Conservation (phyloP, 2,113 vertebrate genomes). For the Etheostoma spectabile region DNA sequence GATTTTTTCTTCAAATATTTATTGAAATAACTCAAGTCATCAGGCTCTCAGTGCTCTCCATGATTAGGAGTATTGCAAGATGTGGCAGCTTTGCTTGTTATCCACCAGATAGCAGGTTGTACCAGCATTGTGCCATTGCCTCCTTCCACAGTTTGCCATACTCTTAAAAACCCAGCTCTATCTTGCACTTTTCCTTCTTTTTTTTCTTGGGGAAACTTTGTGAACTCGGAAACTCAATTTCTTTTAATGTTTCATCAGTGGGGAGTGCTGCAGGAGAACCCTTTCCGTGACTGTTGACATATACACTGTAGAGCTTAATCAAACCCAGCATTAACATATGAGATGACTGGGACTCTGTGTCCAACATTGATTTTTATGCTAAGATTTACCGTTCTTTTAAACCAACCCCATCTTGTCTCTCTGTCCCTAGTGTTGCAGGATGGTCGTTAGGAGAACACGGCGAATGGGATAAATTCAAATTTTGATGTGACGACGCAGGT, state of each 20-base stretch:
- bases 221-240: slow-evolving; percentile 39
- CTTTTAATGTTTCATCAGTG: slow-evolving; percentile 38
- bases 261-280: slow-evolving; percentile 19
- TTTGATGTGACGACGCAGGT: slow-evolving; percentile 92
- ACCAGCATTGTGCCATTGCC: neutral
- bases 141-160: neutral
- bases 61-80: neutral
- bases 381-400: neutral
- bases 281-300: slow-evolving; percentile 11
- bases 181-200: neutral
- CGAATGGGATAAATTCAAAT: slow-evolving; percentile 98
- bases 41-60: neutral
- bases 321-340: slow-evolving; percentile 14
- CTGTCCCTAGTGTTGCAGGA: slow-evolving; percentile 77
- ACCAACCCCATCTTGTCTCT: neutral
- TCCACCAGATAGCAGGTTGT: slow-evolving; percentile 80
- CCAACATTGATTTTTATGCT: neutral
- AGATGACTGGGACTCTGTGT: neutral
- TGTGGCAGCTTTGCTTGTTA: neutral
- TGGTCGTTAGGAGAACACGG: slow-evolving; percentile 98
- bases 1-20: too few species aligned
- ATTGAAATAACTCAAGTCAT: neutral
- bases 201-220: slow-evolving; percentile 13
- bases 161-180: neutral
- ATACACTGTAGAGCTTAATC: slow-evolving; percentile 6